These are phyloP conservation scores for Neoitamus cyanurus DNA, from an alignment of 2,888 invertebrate genomes.

Conservation along the genomic window DNA sequence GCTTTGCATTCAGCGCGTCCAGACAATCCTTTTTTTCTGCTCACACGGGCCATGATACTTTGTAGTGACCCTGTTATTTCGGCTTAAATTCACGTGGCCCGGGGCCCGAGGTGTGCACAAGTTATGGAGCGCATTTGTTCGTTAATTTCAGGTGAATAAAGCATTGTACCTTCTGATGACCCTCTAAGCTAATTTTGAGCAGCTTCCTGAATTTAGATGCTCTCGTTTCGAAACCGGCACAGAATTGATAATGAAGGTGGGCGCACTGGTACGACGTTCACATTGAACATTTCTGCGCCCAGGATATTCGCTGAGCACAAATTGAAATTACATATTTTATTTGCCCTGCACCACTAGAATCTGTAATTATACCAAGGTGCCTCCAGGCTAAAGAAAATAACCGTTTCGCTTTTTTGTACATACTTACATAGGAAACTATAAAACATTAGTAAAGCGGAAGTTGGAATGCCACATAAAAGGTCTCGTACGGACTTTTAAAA, in stretches of 20 bases:
- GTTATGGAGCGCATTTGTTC: neutral
- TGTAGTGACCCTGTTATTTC: constrained; percentile 14
- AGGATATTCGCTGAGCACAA: neutral
- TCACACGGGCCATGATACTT: neutral
- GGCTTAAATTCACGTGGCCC: neutral
- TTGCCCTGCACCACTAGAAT: neutral
- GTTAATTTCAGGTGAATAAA: neutral
- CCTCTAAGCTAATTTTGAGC: neutral
- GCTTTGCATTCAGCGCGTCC: constrained; percentile 22
- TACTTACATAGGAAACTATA: too few species aligned
- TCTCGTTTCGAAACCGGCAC: neutral
- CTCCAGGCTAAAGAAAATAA: too few species aligned
- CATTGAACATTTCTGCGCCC: neutral
- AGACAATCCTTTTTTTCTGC: constrained; percentile 17
- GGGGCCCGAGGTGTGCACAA: neutral
- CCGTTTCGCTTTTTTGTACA: too few species aligned
- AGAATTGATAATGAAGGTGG: neutral
- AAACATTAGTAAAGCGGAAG: too few species aligned
- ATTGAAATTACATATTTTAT: neutral
- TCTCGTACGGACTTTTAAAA: too few species aligned
- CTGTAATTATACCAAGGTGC: too few species aligned
- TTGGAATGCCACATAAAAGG: too few species aligned
- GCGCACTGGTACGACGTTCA: neutral
- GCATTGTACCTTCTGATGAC: neutral
- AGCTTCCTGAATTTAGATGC: neutral